A percentile compares a stretch with the other conserved stretches of the same genome.
These are phyloP conservation scores for Anisognathus igniventris DNA, from an alignment of 2,797 vertebrate genomes.

Conservation along the genomic window DNA sequence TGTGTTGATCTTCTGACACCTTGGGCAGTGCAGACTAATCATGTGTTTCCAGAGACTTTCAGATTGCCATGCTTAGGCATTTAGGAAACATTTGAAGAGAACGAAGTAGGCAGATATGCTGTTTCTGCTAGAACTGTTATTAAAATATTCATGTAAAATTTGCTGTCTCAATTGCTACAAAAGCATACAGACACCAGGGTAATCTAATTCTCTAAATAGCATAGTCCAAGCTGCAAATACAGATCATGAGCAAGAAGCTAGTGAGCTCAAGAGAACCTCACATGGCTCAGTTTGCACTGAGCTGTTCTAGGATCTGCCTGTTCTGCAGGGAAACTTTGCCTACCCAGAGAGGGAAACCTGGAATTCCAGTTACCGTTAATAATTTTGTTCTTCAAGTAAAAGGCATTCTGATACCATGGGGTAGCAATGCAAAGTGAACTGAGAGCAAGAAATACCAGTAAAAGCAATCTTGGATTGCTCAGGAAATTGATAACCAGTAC, in stretches of 20 bases:
- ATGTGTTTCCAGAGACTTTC: not conserved
- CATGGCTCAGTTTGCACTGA: not conserved
- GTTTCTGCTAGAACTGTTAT: not conserved
- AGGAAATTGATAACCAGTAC: not conserved
- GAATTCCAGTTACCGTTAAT: not conserved
- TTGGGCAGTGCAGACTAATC: not conserved
- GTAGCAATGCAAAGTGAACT: not conserved
- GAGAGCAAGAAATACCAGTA: not conserved
- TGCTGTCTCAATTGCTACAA: not conserved
- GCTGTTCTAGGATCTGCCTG: not conserved
- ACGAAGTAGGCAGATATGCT: not conserved
- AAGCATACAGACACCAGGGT: not conserved
- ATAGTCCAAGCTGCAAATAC: not conserved
- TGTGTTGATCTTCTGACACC: not conserved
- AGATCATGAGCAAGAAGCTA: not conserved
- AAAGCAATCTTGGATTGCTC: not conserved
- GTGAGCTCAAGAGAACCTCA: not conserved
- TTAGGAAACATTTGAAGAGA: not conserved
- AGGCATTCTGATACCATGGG: not conserved
- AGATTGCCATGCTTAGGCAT: not conserved
- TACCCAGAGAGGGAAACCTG: not conserved
- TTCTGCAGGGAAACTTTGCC: not conserved
- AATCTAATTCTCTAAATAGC: not conserved
- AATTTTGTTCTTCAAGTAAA: not conserved
- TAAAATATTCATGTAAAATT: constrained; percentile 5